phyloP scores from a whole-genome alignment of 2,888 invertebrate genomes.

The Matsumyia berberina region DNA sequence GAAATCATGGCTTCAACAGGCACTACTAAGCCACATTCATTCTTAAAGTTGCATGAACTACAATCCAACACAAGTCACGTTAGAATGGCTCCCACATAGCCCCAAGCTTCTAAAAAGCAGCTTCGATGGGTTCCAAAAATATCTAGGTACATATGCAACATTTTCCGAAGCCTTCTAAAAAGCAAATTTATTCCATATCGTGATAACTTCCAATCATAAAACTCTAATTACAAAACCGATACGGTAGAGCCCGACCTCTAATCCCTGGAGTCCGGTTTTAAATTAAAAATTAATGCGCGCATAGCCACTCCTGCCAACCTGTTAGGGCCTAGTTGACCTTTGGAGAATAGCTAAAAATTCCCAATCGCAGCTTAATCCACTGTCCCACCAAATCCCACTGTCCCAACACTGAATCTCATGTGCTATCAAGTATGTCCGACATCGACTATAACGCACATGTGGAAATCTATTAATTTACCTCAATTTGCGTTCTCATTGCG shows the following conservation, averaged over 20 bases:
- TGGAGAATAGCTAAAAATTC: constrained; percentile 20
- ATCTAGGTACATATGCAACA: too few relatives aligned
- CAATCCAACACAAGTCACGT: too few relatives aligned
- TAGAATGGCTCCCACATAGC: too few relatives aligned
- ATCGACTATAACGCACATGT: constrained; percentile 24
- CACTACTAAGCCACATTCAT: too few relatives aligned
- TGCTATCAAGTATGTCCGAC: neutral
- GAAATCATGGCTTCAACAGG: too few relatives aligned
- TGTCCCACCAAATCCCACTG: constrained; percentile 25
- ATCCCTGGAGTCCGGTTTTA: constrained; percentile 18
- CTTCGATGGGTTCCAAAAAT: too few relatives aligned
- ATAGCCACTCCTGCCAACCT: constrained; percentile 39
- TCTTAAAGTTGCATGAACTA: too few relatives aligned
- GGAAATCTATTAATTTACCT: constrained; percentile 64
- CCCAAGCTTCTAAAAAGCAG: too few relatives aligned
- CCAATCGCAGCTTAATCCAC: constrained; percentile 41
- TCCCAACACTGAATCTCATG: neutral
- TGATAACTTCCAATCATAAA: constrained; percentile 44
- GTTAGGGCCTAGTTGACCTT: constrained; percentile 42
- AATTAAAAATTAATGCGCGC: constrained; percentile 54
- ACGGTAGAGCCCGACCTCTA: constrained; percentile 17
- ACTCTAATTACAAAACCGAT: constrained; percentile 36
- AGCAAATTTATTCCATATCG: constrained; percentile 12
- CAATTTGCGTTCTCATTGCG: constrained; percentile 65
- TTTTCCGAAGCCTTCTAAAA: too few relatives aligned